Conservation (phyloP, 2,113 vertebrate genomes). For the Empidonax traillii region DNA sequence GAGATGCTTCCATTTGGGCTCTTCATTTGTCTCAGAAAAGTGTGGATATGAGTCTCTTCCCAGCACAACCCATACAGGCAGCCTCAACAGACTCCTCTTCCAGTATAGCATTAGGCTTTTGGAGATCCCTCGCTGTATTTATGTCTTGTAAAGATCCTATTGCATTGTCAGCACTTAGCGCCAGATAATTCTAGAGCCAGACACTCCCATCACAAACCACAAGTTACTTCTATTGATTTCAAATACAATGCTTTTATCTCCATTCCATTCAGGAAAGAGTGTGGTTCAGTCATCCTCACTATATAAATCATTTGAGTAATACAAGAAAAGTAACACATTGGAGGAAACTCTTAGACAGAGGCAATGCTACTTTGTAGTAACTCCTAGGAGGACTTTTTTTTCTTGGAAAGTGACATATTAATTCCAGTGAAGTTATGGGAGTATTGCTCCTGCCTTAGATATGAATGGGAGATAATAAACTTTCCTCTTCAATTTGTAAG, state of each 20-base stretch:
- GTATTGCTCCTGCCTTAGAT: not conserved
- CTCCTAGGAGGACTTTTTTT: not conserved
- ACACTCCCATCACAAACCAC: not conserved
- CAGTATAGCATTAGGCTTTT: not conserved
- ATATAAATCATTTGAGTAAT: not conserved
- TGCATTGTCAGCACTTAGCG: slow-evolving; percentile 48
- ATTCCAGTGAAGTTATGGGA: not conserved
- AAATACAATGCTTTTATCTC: slow-evolving; percentile 38
- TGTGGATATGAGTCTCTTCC: not conserved
- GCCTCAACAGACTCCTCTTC: not conserved
- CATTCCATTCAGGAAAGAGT: not conserved
- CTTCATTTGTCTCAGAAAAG: not conserved
- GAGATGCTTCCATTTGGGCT: not conserved
- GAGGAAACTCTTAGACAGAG: not conserved
- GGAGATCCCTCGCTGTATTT: not conserved
- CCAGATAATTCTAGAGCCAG: slow-evolving; percentile 34
- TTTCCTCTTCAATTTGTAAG: not conserved
- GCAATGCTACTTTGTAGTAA: not conserved
- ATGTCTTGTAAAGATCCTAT: not conserved
- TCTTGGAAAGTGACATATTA: not conserved
- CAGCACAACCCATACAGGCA: not conserved
- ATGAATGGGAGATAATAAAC: not conserved
- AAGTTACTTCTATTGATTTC: slow-evolving; percentile 36
- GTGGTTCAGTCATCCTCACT: not conserved
- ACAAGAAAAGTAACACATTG: not conserved